Evolutionary conservation across 1,140 invertebrate species (phyloP), one percentile per base, ranked within the genome.

Genomic region (Papilio helenus): DNA sequence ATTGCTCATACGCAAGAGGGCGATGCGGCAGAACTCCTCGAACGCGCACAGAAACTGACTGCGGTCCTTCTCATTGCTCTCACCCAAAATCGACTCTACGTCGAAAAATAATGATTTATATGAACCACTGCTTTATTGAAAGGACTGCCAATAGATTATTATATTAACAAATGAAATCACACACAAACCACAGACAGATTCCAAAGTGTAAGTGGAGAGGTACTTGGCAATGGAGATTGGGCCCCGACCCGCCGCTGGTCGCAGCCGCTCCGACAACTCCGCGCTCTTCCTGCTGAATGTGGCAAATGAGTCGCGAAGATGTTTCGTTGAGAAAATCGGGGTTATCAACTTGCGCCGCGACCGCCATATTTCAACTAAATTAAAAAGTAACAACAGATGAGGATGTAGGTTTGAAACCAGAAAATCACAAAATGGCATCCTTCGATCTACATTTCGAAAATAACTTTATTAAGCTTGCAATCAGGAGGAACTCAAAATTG

Each of bases 321-420:
- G 80, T 23, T 74, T 83, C 9, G 72, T 34, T 8, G 76, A 71
- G 34, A 86, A 84, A 2, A 68, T 82, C 0, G 82, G 84, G 16
- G 78, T 77, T 0, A 86, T 46, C 5, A 83, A 44, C 55, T 85
- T 86, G 10, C 85, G 83, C 16, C 85, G 82, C 0, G 81, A 82
- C 1, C 82, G 80, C 85, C 85, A 86, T 16, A 85, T 83, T 2
- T 10, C 26, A 26, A 61, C 58, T 61, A 14, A 23, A 23, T 14
- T 61, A 58, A 58, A 58, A 20, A 58, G 5, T 8, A 58, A 20
- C 10, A 9, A 7, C 55, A 58, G 23, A 9, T 23, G 20, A 10
- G 8, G 55, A 23, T 20, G 55, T 1, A 58, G 55, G 20, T 58
- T 23, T 58, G 20, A 58, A 58, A 23, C 5, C 51, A 55, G 14